These are phyloP conservation scores for Petroica traversi DNA, from an alignment of 2,113 vertebrate genomes.

Conservation along the genomic window DNA sequence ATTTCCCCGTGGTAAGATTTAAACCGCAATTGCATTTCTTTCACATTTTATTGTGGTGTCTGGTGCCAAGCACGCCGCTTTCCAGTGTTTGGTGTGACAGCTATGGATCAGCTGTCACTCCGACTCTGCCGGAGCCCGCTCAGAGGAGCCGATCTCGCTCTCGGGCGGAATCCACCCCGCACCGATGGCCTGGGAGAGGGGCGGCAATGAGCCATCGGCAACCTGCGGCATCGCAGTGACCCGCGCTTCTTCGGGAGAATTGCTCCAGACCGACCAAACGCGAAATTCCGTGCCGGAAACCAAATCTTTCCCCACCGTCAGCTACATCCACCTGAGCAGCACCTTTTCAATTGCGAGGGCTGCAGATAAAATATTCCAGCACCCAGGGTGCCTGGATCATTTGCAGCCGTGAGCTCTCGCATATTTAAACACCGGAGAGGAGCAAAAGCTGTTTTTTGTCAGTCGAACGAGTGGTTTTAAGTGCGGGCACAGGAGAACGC, in stretches of 20 bases:
- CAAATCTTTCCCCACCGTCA: neutral
- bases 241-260: accelerated
- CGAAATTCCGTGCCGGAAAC: neutral
- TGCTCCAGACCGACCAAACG: neutral
- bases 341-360: neutral
- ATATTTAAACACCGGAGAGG: neutral
- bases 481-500: neutral
- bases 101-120: neutral
- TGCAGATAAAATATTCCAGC: neutral
- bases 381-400: neutral
- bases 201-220: neutral
- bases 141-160: neutral
- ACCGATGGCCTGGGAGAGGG: neutral
- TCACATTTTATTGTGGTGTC: accelerated
- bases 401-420: neutral
- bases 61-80: neutral
- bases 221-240: neutral
- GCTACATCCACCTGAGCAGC: neutral
- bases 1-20: neutral
- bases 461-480: neutral
- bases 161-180: neutral
- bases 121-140: neutral
- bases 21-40: neutral
- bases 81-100: neutral
- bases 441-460: neutral